Evolutionary conservation across 2,113 vertebrate species (phyloP), one percentile per base, ranked within the genome.

Genomic region (Cervus canadensis): DNA sequence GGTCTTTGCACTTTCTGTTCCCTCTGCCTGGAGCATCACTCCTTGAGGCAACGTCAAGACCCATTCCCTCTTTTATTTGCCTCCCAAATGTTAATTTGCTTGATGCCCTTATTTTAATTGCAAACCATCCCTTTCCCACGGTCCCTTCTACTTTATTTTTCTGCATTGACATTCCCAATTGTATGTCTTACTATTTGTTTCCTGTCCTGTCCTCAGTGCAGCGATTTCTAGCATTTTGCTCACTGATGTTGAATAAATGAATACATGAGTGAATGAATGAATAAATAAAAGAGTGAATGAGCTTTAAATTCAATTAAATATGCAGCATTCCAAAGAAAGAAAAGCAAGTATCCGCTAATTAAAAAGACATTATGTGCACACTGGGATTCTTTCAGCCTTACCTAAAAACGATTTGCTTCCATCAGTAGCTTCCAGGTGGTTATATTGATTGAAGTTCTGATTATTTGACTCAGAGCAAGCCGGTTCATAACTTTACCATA

Each of bases 341-440:
- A 71, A 95, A 94, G 11, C 81, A 71, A 28, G 15, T 91, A 30
- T 87, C 26, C 16, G 33, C 52, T 45, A 83, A 86, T 45, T 52
- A 89, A 36, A n/a, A 74, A 59, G 50, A 59, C 25, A 81, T 87
- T 85, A 43, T 54, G 9, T 64, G 19, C 1, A 50, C 52, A 28
- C 93, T 76, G 67, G 23, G 7, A 6, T 83, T 81, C 57, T 67
- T 97, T 88, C 30, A 50, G 28, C 25, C 30, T 96, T 94, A 52
- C 17, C 26, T 96, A 79, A 96, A 98, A 94, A 90, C 67, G 81
- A 84, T 48, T 78, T 93, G 85, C 16, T 98, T 97, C 50, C 25
- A 36, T 82, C 4, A 57, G 28, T 81, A 85, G 25, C 45, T 83
- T 67, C 19, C 64, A 57, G 48, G 30, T 82, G 57, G 26, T 40